Conservation (phyloP, 2,113 vertebrate species). For the Gnathonemus echidnorhynchus region DNA sequence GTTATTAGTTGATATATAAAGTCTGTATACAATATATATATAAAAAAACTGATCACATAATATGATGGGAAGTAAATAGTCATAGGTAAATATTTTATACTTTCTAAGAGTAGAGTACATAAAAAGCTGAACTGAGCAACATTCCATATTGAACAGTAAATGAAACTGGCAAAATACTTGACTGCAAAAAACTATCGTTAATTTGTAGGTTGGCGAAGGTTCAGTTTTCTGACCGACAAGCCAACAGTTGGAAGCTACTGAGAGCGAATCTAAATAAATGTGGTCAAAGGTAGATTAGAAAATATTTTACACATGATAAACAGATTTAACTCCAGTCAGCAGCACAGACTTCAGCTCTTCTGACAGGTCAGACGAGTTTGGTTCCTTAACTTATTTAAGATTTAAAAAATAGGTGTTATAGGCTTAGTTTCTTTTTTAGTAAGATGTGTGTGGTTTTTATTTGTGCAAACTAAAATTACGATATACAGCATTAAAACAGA, state of each 20-base stretch:
- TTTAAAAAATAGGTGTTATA: neutral
- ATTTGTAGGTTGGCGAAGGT: neutral
- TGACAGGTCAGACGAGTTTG: neutral
- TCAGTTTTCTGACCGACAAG: neutral
- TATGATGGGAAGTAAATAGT: too few relatives aligned
- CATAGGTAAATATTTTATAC: too few relatives aligned
- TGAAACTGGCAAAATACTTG: neutral
- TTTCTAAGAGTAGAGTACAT: too few relatives aligned
- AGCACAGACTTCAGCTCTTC: neutral
- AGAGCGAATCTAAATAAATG: neutral
- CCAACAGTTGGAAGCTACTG: neutral
- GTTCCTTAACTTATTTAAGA: neutral
- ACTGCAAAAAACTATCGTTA: neutral
- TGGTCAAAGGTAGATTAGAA: neutral
- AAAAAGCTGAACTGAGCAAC: too few relatives aligned
- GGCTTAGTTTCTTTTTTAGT: too few relatives aligned
- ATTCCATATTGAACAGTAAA: too few relatives aligned
- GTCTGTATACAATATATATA: too few relatives aligned
- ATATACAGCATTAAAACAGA: neutral
- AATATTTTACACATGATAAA: neutral
- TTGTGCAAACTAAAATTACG: neutral
- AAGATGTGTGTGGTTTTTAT: neutral
- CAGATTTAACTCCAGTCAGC: neutral
- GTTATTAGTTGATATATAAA: too few relatives aligned
- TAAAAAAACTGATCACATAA: too few relatives aligned